Percentiles rank a stretch among this genome's conserved stretches.
Evolutionary conservation across 2,113 vertebrate species (phyloP).

Genomic region (Hypomesus transpacificus): DNA sequence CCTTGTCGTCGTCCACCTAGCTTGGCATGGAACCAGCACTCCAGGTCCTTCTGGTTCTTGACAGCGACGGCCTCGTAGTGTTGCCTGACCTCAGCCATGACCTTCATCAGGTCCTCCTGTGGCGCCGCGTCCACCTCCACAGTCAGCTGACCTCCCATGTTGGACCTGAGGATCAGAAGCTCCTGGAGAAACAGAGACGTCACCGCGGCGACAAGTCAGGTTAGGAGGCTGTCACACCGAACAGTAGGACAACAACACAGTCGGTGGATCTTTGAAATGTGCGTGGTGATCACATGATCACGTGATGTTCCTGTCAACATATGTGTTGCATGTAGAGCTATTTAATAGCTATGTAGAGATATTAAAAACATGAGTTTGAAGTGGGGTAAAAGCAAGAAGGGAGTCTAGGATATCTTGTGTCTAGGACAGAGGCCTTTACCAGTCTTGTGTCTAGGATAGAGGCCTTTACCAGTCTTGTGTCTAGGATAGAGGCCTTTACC

Average conservation of each 20-base stretch:
- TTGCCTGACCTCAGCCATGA: slow-evolving; percentile 62
- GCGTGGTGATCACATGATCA: too few species aligned
- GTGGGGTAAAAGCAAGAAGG: too few species aligned
- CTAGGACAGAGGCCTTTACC: too few species aligned
- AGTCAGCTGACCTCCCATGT: slow-evolving; percentile 65
- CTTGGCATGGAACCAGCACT: slow-evolving; percentile 62
- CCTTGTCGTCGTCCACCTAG: slow-evolving; percentile 22
- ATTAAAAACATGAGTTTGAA: too few species aligned
- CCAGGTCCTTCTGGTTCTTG: slow-evolving; percentile 72
- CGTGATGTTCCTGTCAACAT: too few species aligned
- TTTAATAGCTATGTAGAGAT: too few species aligned
- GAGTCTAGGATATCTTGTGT: too few species aligned
- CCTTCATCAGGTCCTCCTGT: slow-evolving; percentile 42
- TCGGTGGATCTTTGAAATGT: too few species aligned
- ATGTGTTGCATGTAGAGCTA: too few species aligned
- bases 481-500: neutral
- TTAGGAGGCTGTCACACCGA: neutral
- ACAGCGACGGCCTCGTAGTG: slow-evolving; percentile 72
- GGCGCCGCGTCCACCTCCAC: slow-evolving; percentile 67
- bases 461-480: neutral
- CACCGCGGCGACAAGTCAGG: neutral
- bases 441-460: too few species aligned
- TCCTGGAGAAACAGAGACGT: slow-evolving; percentile 40
- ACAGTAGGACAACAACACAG: too few species aligned
- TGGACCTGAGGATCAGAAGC: slow-evolving; percentile 22